phyloP scores from a whole-genome alignment of 2,797 vertebrate species.

The Pseudomugil tenellus region DNA sequence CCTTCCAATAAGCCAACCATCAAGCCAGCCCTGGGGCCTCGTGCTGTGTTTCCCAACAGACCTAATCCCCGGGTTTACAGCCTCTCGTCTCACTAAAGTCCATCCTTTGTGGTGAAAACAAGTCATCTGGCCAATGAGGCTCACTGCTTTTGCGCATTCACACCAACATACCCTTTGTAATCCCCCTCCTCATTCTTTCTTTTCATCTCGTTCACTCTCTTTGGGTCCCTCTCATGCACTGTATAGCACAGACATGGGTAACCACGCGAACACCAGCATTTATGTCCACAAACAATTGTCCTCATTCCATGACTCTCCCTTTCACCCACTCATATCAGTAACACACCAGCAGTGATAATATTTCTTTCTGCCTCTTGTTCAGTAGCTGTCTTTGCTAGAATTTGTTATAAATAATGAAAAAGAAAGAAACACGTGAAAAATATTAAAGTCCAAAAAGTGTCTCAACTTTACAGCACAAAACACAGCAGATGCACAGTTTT shows the following conservation, averaged over 20 bases:
- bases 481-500: slow-evolving; percentile 6
- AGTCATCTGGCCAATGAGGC: slow-evolving; percentile 68
- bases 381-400: slow-evolving; percentile 25
- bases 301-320: slow-evolving; percentile 20
- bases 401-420: slow-evolving; percentile 41
- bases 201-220: slow-evolving; percentile 44
- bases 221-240: slow-evolving; percentile 51
- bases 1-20: slow-evolving; percentile 53
- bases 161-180: slow-evolving; percentile 52
- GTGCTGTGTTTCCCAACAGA: slow-evolving; percentile 57
- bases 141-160: slow-evolving; percentile 40
- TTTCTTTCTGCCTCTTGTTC: slow-evolving; percentile 26
- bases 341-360: slow-evolving; percentile 19
- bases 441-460: not conserved
- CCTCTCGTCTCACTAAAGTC: slow-evolving; percentile 74
- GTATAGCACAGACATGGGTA: slow-evolving; percentile 29
- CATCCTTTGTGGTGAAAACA: slow-evolving; percentile 77
- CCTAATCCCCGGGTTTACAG: slow-evolving; percentile 75
- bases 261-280: slow-evolving; percentile 51
- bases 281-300: slow-evolving; percentile 45
- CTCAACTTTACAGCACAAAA: not conserved
- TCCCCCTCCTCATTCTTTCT: slow-evolving; percentile 53
- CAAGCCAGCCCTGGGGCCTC: slow-evolving; percentile 48
- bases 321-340: slow-evolving; percentile 34
- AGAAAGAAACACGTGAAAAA: too few relatives aligned